phyloP scores from a whole-genome alignment of 1,140 invertebrate species.

The Acromyrmex heyeri region DNA sequence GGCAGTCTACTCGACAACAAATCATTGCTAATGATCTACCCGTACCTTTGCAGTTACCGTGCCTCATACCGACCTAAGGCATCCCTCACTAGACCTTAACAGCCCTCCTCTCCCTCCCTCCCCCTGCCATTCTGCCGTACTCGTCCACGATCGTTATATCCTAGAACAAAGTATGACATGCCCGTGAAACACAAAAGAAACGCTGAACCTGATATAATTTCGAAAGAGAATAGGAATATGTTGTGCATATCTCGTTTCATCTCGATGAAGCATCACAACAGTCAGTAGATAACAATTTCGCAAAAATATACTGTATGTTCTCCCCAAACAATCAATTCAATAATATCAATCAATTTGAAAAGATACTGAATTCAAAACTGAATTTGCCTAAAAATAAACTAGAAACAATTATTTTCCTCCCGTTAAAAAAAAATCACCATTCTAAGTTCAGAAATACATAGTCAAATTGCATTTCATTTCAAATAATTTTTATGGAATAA shows the following conservation, averaged over 20 bases:
- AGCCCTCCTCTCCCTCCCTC: conserved; percentile 32
- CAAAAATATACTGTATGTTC: background rate
- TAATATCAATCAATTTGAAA: background rate
- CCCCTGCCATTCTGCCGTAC: no score
- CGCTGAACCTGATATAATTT: background rate
- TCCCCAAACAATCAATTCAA: background rate
- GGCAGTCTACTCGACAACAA: conserved; percentile 86
- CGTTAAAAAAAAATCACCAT: background rate
- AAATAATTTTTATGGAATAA: conserved; percentile 2
- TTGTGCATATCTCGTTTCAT: background rate
- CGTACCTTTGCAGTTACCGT: conserved; percentile 81
- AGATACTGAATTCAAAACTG: background rate
- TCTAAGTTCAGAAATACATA: background rate
- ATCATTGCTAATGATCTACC: conserved; percentile 87
- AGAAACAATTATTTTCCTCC: background rate
- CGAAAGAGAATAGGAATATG: background rate
- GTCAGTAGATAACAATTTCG: background rate
- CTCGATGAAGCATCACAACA: background rate
- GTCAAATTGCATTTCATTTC: background rate
- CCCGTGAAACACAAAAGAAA: background rate
- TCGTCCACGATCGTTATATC: conserved; percentile 19
- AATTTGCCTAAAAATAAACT: background rate
- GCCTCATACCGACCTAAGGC: conserved; percentile 73
- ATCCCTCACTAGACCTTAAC: conserved; percentile 62
- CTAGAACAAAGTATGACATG: conserved; percentile 30